These are phyloP conservation scores for Drosophila tristis DNA, from an alignment of 1,140 invertebrate species.

Conservation along the genomic window DNA sequence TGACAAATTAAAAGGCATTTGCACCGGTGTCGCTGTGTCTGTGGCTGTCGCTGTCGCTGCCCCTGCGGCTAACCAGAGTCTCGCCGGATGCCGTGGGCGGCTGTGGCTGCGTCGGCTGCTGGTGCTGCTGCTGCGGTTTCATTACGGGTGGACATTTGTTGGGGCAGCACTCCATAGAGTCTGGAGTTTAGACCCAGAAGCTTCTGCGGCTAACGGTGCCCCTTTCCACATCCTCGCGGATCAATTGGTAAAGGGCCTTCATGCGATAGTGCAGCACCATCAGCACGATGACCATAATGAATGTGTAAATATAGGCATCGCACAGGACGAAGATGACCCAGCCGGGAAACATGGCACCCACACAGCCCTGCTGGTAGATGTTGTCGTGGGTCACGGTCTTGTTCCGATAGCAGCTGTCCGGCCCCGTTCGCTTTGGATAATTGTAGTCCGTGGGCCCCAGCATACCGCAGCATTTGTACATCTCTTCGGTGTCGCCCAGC, in stretches of 20 bases:
- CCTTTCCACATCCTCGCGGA: too few species aligned
- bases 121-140: constrained; percentile 33
- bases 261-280: too few species aligned
- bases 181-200: too few species aligned
- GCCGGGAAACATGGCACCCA: not conserved
- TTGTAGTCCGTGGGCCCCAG: not conserved
- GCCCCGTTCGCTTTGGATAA: not conserved
- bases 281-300: too few species aligned
- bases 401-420: not conserved
- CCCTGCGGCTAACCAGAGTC: constrained; percentile 73
- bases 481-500: not conserved
- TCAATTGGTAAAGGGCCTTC: too few species aligned
- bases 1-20: constrained; percentile 83
- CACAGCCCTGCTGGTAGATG: not conserved
- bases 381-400: not conserved
- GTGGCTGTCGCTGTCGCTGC: constrained; percentile 67
- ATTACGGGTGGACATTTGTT: too few species aligned
- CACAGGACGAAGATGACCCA: too few species aligned
- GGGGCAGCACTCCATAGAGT: too few species aligned
- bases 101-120: constrained; percentile 17
- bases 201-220: too few species aligned
- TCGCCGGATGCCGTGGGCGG: constrained; percentile 76
- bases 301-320: too few species aligned
- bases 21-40: constrained; percentile 69
- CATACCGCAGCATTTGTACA: not conserved